These are phyloP conservation scores for Plebejus melissa DNA, from an alignment of 2,888 invertebrate genomes.

Conservation along the genomic window DNA sequence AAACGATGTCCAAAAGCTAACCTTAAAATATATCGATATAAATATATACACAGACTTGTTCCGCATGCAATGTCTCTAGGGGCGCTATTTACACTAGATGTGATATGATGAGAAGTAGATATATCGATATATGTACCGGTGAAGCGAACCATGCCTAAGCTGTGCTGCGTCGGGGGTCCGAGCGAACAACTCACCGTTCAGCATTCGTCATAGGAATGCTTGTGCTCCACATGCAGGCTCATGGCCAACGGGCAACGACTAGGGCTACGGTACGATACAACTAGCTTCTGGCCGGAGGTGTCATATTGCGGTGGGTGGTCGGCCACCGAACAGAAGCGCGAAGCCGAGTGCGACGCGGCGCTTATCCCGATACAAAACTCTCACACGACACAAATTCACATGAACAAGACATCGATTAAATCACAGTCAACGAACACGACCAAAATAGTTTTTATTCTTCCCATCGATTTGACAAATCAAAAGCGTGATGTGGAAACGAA, in stretches of 20 bases:
- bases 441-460: conserved; percentile 73
- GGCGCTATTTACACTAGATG: conserved; percentile 19
- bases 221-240: conserved; percentile 67
- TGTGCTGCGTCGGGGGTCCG: conserved; percentile 38
- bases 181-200: conserved; percentile 69
- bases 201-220: conserved; percentile 75
- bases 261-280: conserved; percentile 61
- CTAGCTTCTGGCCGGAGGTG: conserved; percentile 64
- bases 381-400: conserved; percentile 79
- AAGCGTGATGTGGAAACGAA: conserved; percentile 59
- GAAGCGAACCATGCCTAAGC: conserved; percentile 38
- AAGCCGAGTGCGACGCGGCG: conserved; percentile 74
- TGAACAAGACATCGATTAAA: conserved; percentile 73
- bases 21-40: conserved; percentile 44
- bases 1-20: conserved; percentile 48
- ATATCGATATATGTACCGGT: conserved; percentile 40
- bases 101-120: conserved; percentile 30
- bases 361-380: conserved; percentile 52
- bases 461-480: conserved; percentile 57
- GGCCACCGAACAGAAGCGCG: conserved; percentile 65
- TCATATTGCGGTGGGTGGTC: conserved; percentile 62
- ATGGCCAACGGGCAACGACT: conserved; percentile 65
- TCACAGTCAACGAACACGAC: conserved; percentile 72
- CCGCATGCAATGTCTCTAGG: conserved; percentile 27
- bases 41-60: conserved; percentile 31